These are phyloP conservation scores for Paedocypris sp. DNA, from an alignment of 2,113 vertebrate species.

Conservation along the genomic window DNA sequence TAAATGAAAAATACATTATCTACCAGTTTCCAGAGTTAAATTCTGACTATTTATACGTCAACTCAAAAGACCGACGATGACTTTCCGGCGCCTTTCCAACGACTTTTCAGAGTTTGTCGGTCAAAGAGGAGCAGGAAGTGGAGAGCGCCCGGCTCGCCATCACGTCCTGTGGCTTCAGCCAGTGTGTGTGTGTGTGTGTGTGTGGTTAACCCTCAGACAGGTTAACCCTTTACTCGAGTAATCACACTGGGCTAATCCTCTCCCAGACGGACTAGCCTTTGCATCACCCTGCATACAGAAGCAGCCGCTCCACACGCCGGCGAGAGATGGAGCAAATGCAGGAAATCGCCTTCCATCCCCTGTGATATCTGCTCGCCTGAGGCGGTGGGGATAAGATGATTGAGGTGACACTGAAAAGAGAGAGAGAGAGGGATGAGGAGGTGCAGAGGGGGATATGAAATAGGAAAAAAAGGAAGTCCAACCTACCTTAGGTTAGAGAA, in stretches of 20 bases:
- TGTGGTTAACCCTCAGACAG: slow-evolving; percentile 16
- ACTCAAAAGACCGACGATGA: not conserved
- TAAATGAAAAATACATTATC: no score
- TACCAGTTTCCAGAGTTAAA: no score
- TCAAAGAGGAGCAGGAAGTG: not conserved
- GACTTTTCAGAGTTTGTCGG: not conserved
- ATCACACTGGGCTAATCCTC: slow-evolving; percentile 28
- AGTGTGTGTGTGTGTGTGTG: not conserved
- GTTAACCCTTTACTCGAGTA: slow-evolving; percentile 30
- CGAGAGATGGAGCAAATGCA: slow-evolving; percentile 21
- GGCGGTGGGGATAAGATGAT: slow-evolving; percentile 34
- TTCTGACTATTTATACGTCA: no score
- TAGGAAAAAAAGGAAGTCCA: slow-evolving; percentile 1
- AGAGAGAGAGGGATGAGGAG: not conserved
- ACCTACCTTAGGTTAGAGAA: slow-evolving; percentile 16
- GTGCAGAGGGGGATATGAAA: slow-evolving; percentile 20
- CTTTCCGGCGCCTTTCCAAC: slow-evolving; percentile 1
- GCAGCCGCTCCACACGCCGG: slow-evolving; percentile 10
- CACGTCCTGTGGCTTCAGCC: no score
- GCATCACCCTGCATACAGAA: slow-evolving; percentile 19
- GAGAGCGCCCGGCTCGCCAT: not conserved
- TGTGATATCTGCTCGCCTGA: slow-evolving; percentile 30
- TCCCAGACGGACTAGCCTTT: slow-evolving; percentile 25
- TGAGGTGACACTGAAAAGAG: slow-evolving; percentile 28
- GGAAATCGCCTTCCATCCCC: slow-evolving; percentile 22